A percentile compares a stretch with the other conserved stretches of the same genome.
These are phyloP conservation scores for Zaprionus ghesquierei DNA, from an alignment of 1,140 invertebrate species.

Conservation along the genomic window DNA sequence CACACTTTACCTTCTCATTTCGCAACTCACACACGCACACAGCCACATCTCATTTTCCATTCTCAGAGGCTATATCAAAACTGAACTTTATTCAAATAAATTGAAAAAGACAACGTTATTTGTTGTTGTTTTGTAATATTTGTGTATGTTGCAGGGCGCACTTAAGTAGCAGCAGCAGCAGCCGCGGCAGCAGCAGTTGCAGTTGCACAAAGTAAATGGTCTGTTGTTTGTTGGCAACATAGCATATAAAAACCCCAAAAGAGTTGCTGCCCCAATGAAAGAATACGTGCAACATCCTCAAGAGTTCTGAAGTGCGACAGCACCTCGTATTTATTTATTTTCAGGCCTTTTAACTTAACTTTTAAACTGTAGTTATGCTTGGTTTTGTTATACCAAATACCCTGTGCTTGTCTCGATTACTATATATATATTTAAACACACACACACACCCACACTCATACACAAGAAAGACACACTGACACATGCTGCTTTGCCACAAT, in stretches of 20 bases:
- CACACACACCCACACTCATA: neutral
- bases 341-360: conserved; percentile 33
- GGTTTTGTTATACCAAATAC: conserved; percentile 3
- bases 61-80: conserved; percentile 39
- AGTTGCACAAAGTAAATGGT: conserved; percentile 20
- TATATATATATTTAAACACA: neutral
- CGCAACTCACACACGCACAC: conserved; percentile 2
- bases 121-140: conserved; percentile 18
- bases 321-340: conserved; percentile 21
- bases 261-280: conserved; percentile 15
- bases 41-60: neutral
- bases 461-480: neutral
- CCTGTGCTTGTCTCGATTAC: conserved; percentile 27
- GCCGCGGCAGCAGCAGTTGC: conserved; percentile 31
- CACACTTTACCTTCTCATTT: neutral
- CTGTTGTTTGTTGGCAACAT: conserved; percentile 13
- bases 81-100: conserved; percentile 16
- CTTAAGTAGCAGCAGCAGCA: conserved; percentile 41
- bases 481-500: conserved; percentile 15
- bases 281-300: neutral
- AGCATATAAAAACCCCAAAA: neutral
- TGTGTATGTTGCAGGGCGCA: conserved; percentile 61
- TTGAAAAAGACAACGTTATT: conserved; percentile 1
- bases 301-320: conserved; percentile 1
- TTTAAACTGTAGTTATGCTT: conserved; percentile 8